Evolutionary conservation across 2,888 invertebrate species (phyloP).

Genomic region (Dusona sp.): DNA sequence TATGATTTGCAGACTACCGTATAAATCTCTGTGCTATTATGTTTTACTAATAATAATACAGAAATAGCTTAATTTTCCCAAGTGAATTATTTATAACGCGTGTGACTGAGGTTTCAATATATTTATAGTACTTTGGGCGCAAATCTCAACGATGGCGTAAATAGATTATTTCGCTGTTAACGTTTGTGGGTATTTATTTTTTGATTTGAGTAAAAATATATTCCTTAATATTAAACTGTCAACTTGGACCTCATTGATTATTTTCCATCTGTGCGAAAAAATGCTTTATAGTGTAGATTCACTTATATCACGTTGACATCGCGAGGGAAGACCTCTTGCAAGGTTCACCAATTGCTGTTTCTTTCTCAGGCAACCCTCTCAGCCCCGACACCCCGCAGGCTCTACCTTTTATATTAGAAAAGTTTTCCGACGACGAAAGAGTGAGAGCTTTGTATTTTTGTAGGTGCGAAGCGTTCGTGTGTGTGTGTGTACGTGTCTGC

Average conservation of each 20-base stretch:
- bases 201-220: not conserved
- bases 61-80: no score
- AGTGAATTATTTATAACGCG: no score
- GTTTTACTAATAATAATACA: no score
- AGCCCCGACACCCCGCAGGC: conserved; percentile 14
- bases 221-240: not conserved
- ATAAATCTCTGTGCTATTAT: no score
- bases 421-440: conserved; percentile 61
- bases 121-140: no score
- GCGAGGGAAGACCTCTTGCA: conserved; percentile 38
- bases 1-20: no score
- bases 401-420: conserved; percentile 65
- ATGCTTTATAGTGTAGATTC: conserved; percentile 51
- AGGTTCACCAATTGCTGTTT: conserved; percentile 59
- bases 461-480: not conserved
- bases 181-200: not conserved
- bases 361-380: conserved; percentile 26
- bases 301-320: conserved; percentile 59
- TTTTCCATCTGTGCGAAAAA: conserved; percentile 5
- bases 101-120: no score
- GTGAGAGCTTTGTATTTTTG: conserved; percentile 3
- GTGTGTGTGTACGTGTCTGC: not conserved
- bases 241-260: not conserved
- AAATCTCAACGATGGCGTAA: no score
- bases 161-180: no score